Base-by-base conservation (phyloP, 2,888 invertebrate genomes). In the Anticlea derivata region DNA sequence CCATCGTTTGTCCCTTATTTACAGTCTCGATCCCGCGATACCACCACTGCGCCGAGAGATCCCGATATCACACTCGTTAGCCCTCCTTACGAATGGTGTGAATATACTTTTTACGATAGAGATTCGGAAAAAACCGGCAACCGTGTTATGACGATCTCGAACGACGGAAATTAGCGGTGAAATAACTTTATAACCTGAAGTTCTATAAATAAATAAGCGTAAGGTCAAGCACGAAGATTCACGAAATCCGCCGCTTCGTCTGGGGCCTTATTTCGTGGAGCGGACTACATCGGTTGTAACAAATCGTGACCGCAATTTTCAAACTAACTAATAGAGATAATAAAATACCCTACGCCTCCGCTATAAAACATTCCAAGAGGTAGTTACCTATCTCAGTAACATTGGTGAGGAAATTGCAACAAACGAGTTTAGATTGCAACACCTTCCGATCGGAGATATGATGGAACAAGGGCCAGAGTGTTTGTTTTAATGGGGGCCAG, bases 1-100 rank as follows among this genome's bases (percentile, higher is more conserved):
- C 49, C 63, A 61, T 71, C 71, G 73, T 78, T 78, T 72, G 76
- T 72, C 73, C 54, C 65, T 56, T 48, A 43, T 46, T 70, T 70
- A 70, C 67, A 57, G 53, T 43, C 51, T 26, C 50, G 66, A 63
- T 55, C 55, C 38, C 44, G 41, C 45, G 52, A 55, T 50, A 34
- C 26, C 61, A 48, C 60, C 52, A 12, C 45, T 41, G 46, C 43
- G 45, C 46, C 27, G 7, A 0, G 31, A 50, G 56, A 50, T 52
- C 50, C 35, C 13, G 52, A 60, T 60, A 49, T 8, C 13, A 27
- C 37, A 27, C 51, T 52, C 50, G 50, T 53, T 55, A 49, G 39
- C 52, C 38, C 52, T 58, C 50, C 40, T 54, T 60, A 56, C 50
- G 31, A 22, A 26, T 23, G 45, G 50, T 51, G 58, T 40, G 49